A percentile compares a stretch with the other conserved stretches of the same genome.
Conservation (phyloP, 2,113 vertebrate genomes). For the Caracal caracal region DNA sequence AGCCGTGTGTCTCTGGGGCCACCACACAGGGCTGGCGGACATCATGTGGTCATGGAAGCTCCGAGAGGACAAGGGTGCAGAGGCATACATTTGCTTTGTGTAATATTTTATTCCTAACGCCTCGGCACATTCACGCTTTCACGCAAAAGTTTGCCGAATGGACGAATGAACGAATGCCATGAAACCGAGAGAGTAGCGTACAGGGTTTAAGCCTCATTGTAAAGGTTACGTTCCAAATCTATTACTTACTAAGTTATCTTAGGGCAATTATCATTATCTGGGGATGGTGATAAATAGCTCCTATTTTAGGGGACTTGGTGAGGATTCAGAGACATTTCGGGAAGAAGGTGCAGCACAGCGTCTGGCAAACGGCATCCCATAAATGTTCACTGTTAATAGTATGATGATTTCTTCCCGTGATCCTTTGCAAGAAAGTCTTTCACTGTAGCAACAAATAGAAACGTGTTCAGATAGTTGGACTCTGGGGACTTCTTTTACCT, state of each 20-base stretch:
- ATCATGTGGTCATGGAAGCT: not conserved
- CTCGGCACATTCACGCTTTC: not conserved
- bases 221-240: not conserved
- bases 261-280: not conserved
- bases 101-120: not conserved
- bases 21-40: too few relatives aligned
- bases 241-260: not conserved
- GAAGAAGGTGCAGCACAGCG: not conserved
- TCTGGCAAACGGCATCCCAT: not conserved
- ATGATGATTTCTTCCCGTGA: not conserved
- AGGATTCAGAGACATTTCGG: not conserved
- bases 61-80: not conserved
- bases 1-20: not conserved
- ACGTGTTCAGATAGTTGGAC: not conserved
- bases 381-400: not conserved
- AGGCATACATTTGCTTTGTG: not conserved
- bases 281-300: not conserved
- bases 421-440: not conserved
- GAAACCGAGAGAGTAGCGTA: not conserved
- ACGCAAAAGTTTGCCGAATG: not conserved
- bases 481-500: not conserved
- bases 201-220: not conserved
- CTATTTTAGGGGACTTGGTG: not conserved
- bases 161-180: not conserved
- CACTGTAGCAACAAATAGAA: not conserved